Base-by-base conservation (phyloP, 1,140 invertebrate species). In the Lineus longissimus region DNA sequence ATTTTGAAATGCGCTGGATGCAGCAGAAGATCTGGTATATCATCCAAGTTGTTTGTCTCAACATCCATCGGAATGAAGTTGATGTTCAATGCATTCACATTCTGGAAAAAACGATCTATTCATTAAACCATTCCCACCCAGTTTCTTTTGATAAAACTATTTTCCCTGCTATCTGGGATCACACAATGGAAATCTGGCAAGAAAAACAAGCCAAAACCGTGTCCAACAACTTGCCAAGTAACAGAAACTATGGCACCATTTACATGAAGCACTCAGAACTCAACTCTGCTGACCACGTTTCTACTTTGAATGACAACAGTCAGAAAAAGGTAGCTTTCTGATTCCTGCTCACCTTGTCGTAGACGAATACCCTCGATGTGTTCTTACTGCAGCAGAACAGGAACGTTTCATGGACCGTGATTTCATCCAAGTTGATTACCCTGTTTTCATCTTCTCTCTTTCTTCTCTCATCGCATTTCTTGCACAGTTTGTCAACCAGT, bases 21-120 rank as follows among this genome's bases (percentile, higher is more conserved):
- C 9, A 73, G 62, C 7, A 75, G 58, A 0, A 73, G 29, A 15
- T 70, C 65, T 29, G 76, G 73, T 13, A 77, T 63, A 11, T 73
- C 65, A 36, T 60, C 55, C 11, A 66, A 57, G 61, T 74, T 74
- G 22, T 61, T 66, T 55, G 72, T 33, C 55, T 73, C 70, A 23
- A 77, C 61, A 64, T 77, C 74, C 30, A 73, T 47, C 19, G 76
- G 74, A 13, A 68, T 45, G 60, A 77, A 76, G 54, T 68, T 75
- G 25, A 63, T 61, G 41, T 68, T 40, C 57, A 77, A 59, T 11
- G 63, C 59, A 22, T 65, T 22, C 22, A 61, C 68, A 19, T 61
- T 56, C 75, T 73, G 60, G 13, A 64, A 64, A 2, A 31, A 58
- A 65, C 9, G 64, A 1, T 33, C 33, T 15, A 36, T 4, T 36